Conservation (phyloP, 2,113 vertebrate species). For the Lanius ludovicianus region DNA sequence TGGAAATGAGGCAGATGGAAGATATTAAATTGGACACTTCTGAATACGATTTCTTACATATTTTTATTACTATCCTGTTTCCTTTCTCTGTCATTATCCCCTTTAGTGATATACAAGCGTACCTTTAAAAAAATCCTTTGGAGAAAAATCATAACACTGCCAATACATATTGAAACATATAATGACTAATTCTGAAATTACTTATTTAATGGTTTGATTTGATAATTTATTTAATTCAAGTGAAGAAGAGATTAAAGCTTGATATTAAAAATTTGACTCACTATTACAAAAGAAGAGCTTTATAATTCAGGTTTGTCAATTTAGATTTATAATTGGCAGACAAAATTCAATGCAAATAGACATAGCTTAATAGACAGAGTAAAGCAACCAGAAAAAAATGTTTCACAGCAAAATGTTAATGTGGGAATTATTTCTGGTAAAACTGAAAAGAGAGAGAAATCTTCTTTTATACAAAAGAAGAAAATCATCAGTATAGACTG, state of each 20-base stretch:
- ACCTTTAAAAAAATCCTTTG: neutral
- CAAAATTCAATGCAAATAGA: conserved; percentile 41
- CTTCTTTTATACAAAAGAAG: neutral
- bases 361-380: neutral
- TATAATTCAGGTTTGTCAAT: conserved; percentile 36
- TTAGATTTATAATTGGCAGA: conserved; percentile 37
- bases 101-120: neutral
- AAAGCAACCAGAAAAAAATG: neutral
- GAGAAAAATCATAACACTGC: neutral
- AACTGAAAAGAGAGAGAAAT: neutral
- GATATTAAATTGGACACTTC: neutral
- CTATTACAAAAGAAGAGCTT: conserved; percentile 16
- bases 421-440: neutral
- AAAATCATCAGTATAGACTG: neutral
- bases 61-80: neutral
- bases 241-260: conserved; percentile 27
- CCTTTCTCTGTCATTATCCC: neutral
- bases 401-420: conserved; percentile 29
- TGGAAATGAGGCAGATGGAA: neutral
- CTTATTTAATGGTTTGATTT: neutral
- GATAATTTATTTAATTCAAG: conserved; percentile 30
- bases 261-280: conserved; percentile 6
- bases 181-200: neutral
- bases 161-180: neutral
- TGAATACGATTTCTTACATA: neutral